Evolutionary conservation across 1,140 invertebrate genomes (phyloP).

Genomic region (Portunus trituberculatus): DNA sequence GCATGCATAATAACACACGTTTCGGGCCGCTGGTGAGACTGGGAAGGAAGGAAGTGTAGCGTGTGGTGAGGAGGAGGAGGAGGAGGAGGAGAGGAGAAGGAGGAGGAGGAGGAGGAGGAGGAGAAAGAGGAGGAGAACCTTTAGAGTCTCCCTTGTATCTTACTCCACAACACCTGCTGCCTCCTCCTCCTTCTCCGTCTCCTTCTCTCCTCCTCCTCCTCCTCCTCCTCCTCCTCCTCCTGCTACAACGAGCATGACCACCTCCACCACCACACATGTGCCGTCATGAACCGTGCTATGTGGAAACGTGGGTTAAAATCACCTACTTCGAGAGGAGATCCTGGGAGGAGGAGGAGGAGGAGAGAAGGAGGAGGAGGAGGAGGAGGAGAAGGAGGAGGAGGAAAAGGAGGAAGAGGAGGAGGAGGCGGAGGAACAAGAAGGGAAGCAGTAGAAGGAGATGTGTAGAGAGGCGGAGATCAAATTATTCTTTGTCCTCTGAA

Average conservation of each 20-base stretch:
- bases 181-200: neutral
- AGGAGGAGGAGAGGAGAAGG: conserved; percentile 33
- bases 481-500: conserved; percentile 14
- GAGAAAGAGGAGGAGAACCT: neutral
- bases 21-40: conserved; percentile 7
- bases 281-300: neutral
- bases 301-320: neutral
- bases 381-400: neutral
- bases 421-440: neutral
- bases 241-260: neutral
- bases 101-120: conserved; percentile 31
- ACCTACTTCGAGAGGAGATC: neutral
- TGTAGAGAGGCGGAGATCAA: neutral
- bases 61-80: neutral
- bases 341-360: too few relatives aligned
- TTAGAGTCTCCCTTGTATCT: neutral
- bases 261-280: neutral
- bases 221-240: neutral
- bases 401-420: neutral
- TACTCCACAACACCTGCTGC: neutral
- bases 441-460: neutral
- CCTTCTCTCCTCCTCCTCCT: neutral
- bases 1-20: conserved; percentile 21
- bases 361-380: neutral
- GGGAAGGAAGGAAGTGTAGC: neutral